Evolutionary conservation across 2,888 invertebrate species (phyloP), one percentile per base, ranked within the genome.

Genomic region (Amphimallon solstitiale): DNA sequence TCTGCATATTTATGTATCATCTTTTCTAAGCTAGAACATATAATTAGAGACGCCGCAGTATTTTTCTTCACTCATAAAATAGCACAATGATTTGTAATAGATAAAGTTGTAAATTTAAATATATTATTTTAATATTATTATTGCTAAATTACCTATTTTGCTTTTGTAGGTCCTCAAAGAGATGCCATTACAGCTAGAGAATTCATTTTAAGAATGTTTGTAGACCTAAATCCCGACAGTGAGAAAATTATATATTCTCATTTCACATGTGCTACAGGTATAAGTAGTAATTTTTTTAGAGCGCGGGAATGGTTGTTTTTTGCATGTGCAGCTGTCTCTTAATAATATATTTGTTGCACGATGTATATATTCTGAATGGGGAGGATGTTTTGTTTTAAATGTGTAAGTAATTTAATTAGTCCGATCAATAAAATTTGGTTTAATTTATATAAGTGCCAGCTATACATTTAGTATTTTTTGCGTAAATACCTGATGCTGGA

Each of bases 241-340:
- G 99, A 99, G 90, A 99, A 99, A 89, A 99, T 99, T 83, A 99
- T 99, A 87, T 99, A 99, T 89, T 99, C 99, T 85, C 99, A 99
- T 89, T 99, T 99, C 89, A 99, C 99, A 81, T 99, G 99, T 90
- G 99, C 99, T 87, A 99, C 99, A 92, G 95, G 98, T 99, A 89
- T 70, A 66, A 60, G 12, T 38, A 38, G 54, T 21, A 38, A 21
- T 40, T 40, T n/a, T 40, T 54, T 54, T 59, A 46, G 38, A 54
- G 48, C n/a, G n/a, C n/a, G n/a, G 14, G 37, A 56, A 51, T 35
- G 35, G 35, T 35, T 15, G 51, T 21, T 54, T 54, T 38, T 54
- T 67, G 35, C 64, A 45, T 61, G 52, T 67, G 54, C 62, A 45
- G 10, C 17, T 19, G 21, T 40, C 14, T 40, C 40, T 3, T 40